A percentile compares a stretch with the other conserved stretches of the same genome.
These are phyloP conservation scores for Lepidocyrtinus sp. DNA, from an alignment of 2,888 invertebrate species.

Conservation along the genomic window DNA sequence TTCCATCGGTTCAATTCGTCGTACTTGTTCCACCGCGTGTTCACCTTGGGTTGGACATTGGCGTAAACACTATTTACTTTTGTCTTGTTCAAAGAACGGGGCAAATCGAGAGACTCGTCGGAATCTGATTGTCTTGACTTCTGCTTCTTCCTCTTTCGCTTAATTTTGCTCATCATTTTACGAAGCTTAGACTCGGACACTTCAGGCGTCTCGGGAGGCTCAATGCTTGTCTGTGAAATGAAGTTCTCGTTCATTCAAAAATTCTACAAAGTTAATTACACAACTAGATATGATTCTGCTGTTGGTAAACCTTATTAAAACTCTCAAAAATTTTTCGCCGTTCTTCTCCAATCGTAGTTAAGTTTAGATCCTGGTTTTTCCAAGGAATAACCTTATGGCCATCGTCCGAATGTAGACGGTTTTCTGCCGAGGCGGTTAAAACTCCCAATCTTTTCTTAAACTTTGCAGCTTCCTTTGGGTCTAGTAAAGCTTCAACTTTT, in stretches of 20 bases:
- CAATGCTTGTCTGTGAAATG: constrained; percentile 24
- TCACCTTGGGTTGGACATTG: constrained; percentile 28
- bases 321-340: constrained; percentile 36
- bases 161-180: not conserved
- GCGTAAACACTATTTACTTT: constrained; percentile 19
- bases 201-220: constrained; percentile 39
- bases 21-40: constrained; percentile 29
- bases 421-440: not conserved
- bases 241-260: too few relatives aligned
- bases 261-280: too few relatives aligned
- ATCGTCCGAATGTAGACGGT: not conserved
- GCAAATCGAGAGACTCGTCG: not conserved
- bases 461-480: not conserved
- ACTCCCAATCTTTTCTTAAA: not conserved
- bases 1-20: not conserved
- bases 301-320: constrained; percentile 40
- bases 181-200: constrained; percentile 17
- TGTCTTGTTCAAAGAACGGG: not conserved
- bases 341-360: constrained; percentile 24
- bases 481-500: not conserved
- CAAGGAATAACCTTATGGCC: constrained; percentile 41
- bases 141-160: not conserved
- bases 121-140: constrained; percentile 10
- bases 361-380: constrained; percentile 28
- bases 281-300: too few relatives aligned